phyloP scores from a whole-genome alignment of 2,113 vertebrate genomes.

The Xenopus tropicalis region UCB_Xtro_10.0 CM004444.2:138027001-138027500 shows the following conservation, averaged over 20 bases:
- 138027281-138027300: constrained; percentile 91
- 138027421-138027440: constrained; percentile 82
- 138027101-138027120: constrained; percentile 97
- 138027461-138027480: not conserved
- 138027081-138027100: constrained; percentile 68
- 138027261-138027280: constrained; percentile 90
- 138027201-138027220: constrained; percentile 94
- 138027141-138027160: constrained; percentile 95
- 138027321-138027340: constrained; percentile 89
- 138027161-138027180: constrained; percentile 92
- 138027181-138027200: constrained; percentile 91
- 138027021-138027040: no score
- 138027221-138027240: constrained; percentile 90
- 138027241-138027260: constrained; percentile 89
- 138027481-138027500: not conserved
- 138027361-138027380: constrained; percentile 88
- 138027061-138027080: not conserved
- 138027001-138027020: no score
- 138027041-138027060: no score
- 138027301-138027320: constrained; percentile 89
- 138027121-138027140: constrained; percentile 86
- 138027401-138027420: constrained; percentile 84
- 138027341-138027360: constrained; percentile 90
- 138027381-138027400: constrained; percentile 82
- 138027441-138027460: constrained; percentile 47